Evolutionary conservation across 2,888 invertebrate species (phyloP).

Genomic region (Caenorhabditis auriculariae): DNA sequence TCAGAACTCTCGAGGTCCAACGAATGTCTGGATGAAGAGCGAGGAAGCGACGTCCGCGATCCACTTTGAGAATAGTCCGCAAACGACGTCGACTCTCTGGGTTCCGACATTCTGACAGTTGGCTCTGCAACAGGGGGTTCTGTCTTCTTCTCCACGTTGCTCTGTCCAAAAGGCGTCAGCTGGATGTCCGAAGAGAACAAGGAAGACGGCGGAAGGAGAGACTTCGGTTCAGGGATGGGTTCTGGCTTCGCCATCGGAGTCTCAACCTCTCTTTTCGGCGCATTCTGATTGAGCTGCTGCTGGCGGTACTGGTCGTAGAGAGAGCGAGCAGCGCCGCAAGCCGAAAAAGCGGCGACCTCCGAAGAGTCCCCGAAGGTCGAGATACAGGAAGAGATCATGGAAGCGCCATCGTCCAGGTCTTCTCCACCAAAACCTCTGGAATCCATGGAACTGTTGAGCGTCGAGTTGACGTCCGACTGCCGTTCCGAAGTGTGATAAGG

Average conservation of each 20-base stretch:
- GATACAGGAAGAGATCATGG: constrained; percentile 21
- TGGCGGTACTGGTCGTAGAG: constrained; percentile 10
- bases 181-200: constrained; percentile 8
- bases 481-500: constrained; percentile 4
- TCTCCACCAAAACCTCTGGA: neutral
- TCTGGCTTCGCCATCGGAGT: constrained; percentile 3
- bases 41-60: neutral
- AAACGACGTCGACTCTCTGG: neutral
- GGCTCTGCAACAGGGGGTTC: neutral
- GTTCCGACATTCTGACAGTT: neutral
- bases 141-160: neutral
- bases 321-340: constrained; percentile 9
- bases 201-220: neutral
- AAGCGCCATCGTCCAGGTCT: constrained; percentile 23
- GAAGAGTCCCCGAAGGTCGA: constrained; percentile 26
- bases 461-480: neutral
- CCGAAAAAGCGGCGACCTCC: constrained; percentile 18
- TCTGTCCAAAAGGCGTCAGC: constrained; percentile 17
- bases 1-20: constrained; percentile 32
- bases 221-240: neutral
- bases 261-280: neutral
- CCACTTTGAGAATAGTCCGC: neutral
- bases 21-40: neutral
- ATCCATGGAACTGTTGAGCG: too few species aligned
- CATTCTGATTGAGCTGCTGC: constrained; percentile 7